Percentiles rank a stretch among this genome's conserved stretches.
These are phyloP conservation scores for Conops quadrifasciatus DNA, from an alignment of 2,888 invertebrate genomes.

Conservation along the genomic window DNA sequence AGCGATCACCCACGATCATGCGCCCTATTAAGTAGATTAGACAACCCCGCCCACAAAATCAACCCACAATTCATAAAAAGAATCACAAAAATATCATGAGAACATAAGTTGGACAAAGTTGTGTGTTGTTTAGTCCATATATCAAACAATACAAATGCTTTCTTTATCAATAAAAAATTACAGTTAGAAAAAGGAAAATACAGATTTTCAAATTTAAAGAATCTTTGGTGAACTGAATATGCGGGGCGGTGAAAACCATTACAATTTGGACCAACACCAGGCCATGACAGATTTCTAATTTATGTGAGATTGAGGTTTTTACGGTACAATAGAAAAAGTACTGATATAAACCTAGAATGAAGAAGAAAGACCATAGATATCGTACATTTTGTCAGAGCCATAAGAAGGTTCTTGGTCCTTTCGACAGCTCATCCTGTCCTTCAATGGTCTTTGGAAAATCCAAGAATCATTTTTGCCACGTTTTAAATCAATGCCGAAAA, in stretches of 20 bases:
- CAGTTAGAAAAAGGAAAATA: constrained; percentile 15
- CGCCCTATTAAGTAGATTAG: too few relatives aligned
- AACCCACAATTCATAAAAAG: background rate
- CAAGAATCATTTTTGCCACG: too few relatives aligned
- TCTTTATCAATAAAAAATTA: constrained; percentile 39
- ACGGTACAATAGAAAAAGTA: background rate
- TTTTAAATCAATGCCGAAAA: too few relatives aligned
- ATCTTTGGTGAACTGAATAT: background rate
- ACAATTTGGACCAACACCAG: constrained; percentile 29
- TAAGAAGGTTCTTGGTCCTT: too few relatives aligned
- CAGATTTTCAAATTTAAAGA: constrained; percentile 7
- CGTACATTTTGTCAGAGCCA: too few relatives aligned
- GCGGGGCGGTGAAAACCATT: constrained; percentile 29
- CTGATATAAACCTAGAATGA: background rate
- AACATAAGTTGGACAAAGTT: constrained; percentile 43
- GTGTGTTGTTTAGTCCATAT: constrained; percentile 1
- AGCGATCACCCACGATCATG: too few relatives aligned
- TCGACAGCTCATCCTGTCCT: too few relatives aligned
- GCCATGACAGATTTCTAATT: constrained; percentile 44
- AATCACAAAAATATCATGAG: background rate
- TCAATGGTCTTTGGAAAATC: too few relatives aligned
- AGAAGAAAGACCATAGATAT: background rate
- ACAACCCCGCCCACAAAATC: constrained; percentile 12
- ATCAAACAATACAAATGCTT: too few relatives aligned
- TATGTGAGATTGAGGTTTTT: constrained; percentile 33